Evolutionary conservation across 92 coral and sea anemone genomes (phyloP).

Genomic region (Phenganax subtilis): DNA sequence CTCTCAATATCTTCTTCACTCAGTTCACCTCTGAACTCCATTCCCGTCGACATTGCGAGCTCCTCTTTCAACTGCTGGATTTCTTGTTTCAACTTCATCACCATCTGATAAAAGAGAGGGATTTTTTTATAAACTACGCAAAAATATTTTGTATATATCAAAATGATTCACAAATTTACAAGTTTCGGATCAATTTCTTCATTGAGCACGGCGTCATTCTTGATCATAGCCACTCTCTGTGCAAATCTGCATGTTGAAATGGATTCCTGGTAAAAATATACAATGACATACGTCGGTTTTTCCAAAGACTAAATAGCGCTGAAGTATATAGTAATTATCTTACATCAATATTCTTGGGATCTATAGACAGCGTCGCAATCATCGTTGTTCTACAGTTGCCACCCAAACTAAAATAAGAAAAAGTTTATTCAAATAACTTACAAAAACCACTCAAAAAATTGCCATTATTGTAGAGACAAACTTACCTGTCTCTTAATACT

Average conservation of each 20-base stretch:
- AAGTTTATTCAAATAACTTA: not conserved
- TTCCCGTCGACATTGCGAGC: constrained; percentile 87
- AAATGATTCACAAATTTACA: constrained; percentile 50
- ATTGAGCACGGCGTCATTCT: constrained; percentile 87
- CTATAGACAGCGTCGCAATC: constrained; percentile 94
- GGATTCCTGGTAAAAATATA: constrained; percentile 66
- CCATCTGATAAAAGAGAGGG: constrained; percentile 53
- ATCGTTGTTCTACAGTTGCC: constrained; percentile 95
- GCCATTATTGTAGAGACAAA: not conserved
- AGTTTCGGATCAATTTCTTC: constrained; percentile 97
- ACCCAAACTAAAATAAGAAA: constrained; percentile 66
- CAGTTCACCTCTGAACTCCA: constrained; percentile 76
- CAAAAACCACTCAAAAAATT: not conserved
- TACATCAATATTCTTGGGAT: constrained; percentile 86
- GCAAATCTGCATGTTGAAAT: constrained; percentile 97
- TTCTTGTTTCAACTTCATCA: constrained; percentile 78
- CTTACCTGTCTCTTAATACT: constrained; percentile 87
- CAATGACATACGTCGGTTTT: not conserved
- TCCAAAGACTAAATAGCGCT: not conserved
- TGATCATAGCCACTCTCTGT: constrained; percentile 91
- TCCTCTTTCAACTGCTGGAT: constrained; percentile 85
- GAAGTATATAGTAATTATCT: constrained; percentile 19
- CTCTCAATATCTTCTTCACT: constrained; percentile 82
- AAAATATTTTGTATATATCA: not conserved
- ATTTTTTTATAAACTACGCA: not conserved